These are phyloP conservation scores for Fundulus diaphanus DNA, from an alignment of 2,797 vertebrate species.

Conservation along the genomic window DNA sequence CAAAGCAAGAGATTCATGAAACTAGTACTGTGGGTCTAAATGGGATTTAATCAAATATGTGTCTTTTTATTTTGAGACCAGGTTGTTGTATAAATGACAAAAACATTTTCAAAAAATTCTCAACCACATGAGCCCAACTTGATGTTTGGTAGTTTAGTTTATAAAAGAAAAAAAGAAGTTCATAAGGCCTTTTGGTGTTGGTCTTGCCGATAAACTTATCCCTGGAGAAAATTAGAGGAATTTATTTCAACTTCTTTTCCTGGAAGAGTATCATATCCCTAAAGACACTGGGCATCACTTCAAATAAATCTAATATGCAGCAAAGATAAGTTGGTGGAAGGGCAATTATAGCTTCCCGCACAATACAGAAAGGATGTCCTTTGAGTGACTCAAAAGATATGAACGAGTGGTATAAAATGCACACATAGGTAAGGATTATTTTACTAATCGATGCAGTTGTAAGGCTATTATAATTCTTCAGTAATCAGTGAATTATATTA, in stretches of 20 bases:
- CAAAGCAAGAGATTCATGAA: not conserved
- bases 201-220: conserved; percentile 15
- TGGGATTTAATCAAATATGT: not conserved
- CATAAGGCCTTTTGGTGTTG: conserved; percentile 3
- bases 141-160: conserved; percentile 1
- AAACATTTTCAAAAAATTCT: not conserved
- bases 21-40: too few relatives aligned
- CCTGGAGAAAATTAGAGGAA: conserved; percentile 14
- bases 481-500: not conserved
- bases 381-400: conserved; percentile 1
- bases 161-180: conserved; percentile 13
- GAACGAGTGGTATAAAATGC: conserved; percentile 1
- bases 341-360: conserved; percentile 31
- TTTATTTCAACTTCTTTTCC: conserved; percentile 23
- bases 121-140: not conserved
- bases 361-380: not conserved
- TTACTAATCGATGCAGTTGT: not conserved
- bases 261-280: conserved; percentile 4
- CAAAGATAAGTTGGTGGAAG: conserved; percentile 32
- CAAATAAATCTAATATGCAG: conserved; percentile 30
- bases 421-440: conserved; percentile 5
- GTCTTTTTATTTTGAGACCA: conserved; percentile 8
- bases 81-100: not conserved
- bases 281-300: conserved; percentile 42
- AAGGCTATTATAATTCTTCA: not conserved